Percentiles rank a stretch among this genome's conserved stretches.
Evolutionary conservation across 1,140 invertebrate species (phyloP).

Genomic region (Sitobion miscanthi): DNA sequence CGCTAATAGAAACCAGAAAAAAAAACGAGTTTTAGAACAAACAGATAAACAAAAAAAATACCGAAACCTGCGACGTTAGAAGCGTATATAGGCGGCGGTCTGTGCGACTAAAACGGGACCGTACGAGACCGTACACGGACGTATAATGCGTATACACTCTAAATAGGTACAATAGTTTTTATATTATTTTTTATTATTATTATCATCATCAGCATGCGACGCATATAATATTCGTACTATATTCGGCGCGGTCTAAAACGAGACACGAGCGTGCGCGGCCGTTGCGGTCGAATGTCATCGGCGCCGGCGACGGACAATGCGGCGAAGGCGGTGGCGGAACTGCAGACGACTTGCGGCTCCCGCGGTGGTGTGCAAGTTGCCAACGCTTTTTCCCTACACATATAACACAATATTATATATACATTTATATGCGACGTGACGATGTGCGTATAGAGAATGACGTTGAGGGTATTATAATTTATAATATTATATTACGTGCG

Average conservation of each 20-base stretch:
- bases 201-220: not conserved
- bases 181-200: not conserved
- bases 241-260: not conserved
- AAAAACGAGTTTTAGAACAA: slow-evolving; percentile 24
- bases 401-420: no score
- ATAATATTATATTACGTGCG: not conserved
- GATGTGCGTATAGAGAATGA: not conserved
- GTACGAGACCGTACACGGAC: not conserved
- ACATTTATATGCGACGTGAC: no score
- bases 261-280: not conserved
- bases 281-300: not conserved
- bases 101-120: not conserved
- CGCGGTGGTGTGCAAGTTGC: not conserved
- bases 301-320: not conserved
- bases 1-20: slow-evolving; percentile 1
- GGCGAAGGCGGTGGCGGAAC: not conserved
- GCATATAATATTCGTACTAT: not conserved
- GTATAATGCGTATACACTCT: not conserved
- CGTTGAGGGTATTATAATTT: not conserved
- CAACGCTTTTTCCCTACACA: not conserved
- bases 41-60: not conserved
- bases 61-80: not conserved
- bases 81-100: not conserved
- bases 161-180: not conserved
- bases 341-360: not conserved